phyloP scores from a whole-genome alignment of 1,140 invertebrate species.

The Eriosoma lanigerum region DNA sequence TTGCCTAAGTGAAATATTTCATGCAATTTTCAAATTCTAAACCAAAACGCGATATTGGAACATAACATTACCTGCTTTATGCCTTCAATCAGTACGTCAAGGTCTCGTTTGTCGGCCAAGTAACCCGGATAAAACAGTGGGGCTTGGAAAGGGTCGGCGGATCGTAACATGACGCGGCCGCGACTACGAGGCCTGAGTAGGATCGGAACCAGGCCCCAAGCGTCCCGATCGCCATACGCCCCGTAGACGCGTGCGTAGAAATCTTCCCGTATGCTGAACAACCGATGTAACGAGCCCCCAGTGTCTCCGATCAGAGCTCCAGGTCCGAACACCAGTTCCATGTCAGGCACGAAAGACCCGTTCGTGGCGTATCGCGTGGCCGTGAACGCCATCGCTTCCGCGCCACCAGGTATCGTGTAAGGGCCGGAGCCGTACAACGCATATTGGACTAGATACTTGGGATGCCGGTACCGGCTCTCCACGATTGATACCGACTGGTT shows the following conservation, averaged over 20 bases:
- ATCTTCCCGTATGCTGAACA: conserved; percentile 57
- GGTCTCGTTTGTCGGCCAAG: conserved; percentile 56
- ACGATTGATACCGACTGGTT: conserved; percentile 62
- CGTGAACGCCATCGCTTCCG: conserved; percentile 59
- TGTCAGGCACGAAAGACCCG: conserved; percentile 53
- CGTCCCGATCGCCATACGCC: conserved; percentile 56
- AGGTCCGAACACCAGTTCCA: conserved; percentile 57
- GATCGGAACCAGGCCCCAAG: conserved; percentile 60
- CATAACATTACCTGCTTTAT: conserved; percentile 64
- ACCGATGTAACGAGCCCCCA: conserved; percentile 66
- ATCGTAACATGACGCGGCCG: conserved; percentile 61
- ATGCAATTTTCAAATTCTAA: too few relatives aligned
- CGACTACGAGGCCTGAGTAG: conserved; percentile 61
- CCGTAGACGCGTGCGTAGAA: conserved; percentile 54
- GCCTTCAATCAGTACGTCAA: conserved; percentile 60
- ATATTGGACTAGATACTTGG: conserved; percentile 65
- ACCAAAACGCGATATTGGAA: too few relatives aligned
- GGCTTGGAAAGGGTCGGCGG: conserved; percentile 63
- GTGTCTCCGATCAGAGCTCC: conserved; percentile 67
- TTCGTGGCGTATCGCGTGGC: conserved; percentile 58
- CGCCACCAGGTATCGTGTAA: conserved; percentile 58
- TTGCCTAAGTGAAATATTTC: too few relatives aligned
- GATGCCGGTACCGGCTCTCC: conserved; percentile 66
- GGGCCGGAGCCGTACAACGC: conserved; percentile 57
- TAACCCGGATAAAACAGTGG: conserved; percentile 68